These are phyloP conservation scores for Lagopus muta DNA, from an alignment of 2,113 vertebrate species.

Conservation along the genomic window DNA sequence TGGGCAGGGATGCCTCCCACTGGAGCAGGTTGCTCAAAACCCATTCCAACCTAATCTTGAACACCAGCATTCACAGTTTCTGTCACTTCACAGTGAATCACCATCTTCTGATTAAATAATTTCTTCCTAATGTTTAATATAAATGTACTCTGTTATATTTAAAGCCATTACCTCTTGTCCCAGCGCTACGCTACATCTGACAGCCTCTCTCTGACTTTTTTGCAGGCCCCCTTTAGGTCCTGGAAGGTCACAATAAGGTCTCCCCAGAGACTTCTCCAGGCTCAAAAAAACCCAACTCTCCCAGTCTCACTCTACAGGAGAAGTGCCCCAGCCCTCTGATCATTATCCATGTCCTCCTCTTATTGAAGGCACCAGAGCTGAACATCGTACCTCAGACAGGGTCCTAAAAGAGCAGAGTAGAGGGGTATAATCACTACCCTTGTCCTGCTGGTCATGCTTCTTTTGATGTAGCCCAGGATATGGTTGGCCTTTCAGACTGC, in stretches of 20 bases:
- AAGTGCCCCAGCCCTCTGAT: background rate
- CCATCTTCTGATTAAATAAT: background rate
- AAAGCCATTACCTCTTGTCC: background rate
- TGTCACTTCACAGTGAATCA: background rate
- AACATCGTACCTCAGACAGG: background rate
- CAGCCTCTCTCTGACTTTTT: background rate
- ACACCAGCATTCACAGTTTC: background rate
- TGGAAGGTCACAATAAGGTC: background rate
- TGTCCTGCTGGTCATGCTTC: background rate
- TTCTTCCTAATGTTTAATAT: background rate
- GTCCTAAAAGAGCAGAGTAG: background rate
- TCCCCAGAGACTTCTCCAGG: background rate
- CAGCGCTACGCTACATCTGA: background rate
- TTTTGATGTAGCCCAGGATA: background rate
- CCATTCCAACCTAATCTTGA: background rate
- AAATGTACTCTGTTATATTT: background rate
- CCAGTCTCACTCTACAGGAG: background rate
- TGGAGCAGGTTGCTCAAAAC: background rate
- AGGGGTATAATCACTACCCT: background rate
- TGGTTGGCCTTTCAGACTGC: background rate
- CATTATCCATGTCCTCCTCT: background rate
- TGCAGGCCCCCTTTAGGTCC: background rate
- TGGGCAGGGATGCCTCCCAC: no score
- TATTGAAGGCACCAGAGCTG: background rate
- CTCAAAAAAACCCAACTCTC: background rate